Evolutionary conservation across 2,888 invertebrate genomes (phyloP), one percentile per base, ranked within the genome.

Genomic region (Trissoscelio sp.): DNA sequence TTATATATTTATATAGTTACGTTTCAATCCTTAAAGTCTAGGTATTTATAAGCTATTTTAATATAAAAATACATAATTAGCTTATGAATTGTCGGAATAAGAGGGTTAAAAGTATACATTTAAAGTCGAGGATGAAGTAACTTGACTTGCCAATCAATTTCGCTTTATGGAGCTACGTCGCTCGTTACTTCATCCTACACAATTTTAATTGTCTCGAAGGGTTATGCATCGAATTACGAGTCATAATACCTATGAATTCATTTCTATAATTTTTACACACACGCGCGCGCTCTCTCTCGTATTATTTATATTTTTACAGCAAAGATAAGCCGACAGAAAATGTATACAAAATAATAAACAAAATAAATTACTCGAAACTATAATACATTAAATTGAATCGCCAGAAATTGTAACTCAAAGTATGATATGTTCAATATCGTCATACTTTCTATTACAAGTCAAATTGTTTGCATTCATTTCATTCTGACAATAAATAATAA

Each of bases 21-120:
- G 83, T 84, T 84, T 83, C 75, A 79, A 77, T 83, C 78, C 86
- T 86, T 87, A 85, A 81, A 39, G 44, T 44, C 79, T 83, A 84
- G 31, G 78, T 86, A 86, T 89, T 87, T 90, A 89, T 90, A 88
- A 88, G 88, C 91, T 91, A 91, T 88, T 91, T 90, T 91, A 90
- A 91, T 91, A 91, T 91, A 91, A 91, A 91, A 91, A 91, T 91
- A 91, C 91, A 91, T 91, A 91, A 91, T 91, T 91, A 91, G 88
- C 90, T 91, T 91, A 91, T 86, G 89, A 90, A 88, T 89, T 91
- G 89, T 86, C 88, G 89, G 88, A 90, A 88, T 89, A 88, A 89
- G 86, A 88, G 86, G 89, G 88, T 89, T 89, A 88, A 84, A 91
- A 91, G 88, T 91, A 90, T 90, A 89, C 88, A 88, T 83, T 88